Percentiles rank a stretch among this genome's conserved stretches.
Evolutionary conservation across 2,113 vertebrate genomes (phyloP).

Genomic region (Thamnaconus septentrionalis): DNA sequence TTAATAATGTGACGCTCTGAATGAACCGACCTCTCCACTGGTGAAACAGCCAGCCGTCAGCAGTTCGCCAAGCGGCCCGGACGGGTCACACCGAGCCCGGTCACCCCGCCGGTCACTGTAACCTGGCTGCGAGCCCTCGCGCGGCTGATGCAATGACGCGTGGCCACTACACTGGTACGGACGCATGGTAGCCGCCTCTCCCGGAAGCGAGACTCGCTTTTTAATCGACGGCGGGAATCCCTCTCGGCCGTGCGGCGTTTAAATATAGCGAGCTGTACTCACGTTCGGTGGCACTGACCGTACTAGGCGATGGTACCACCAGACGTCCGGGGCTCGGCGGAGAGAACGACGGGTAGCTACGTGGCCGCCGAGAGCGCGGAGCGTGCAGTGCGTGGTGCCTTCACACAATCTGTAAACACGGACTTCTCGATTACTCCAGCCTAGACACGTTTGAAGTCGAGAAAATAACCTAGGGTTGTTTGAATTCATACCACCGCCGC

Average conservation of each 20-base stretch:
- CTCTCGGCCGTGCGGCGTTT: too few relatives aligned
- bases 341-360: conserved; percentile 28
- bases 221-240: not conserved
- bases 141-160: conserved; percentile 56
- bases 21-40: too few relatives aligned
- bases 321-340: not conserved
- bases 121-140: too few relatives aligned
- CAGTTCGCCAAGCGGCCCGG: too few relatives aligned
- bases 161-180: not conserved
- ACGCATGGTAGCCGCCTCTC: not conserved
- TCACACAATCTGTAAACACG: not conserved
- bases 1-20: too few relatives aligned
- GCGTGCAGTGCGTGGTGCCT: conserved; percentile 29
- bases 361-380: conserved; percentile 18
- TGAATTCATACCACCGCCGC: too few relatives aligned
- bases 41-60: too few relatives aligned
- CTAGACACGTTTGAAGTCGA: too few relatives aligned
- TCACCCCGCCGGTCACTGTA: too few relatives aligned
- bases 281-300: not conserved
- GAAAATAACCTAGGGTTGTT: too few relatives aligned
- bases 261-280: not conserved
- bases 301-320: not conserved
- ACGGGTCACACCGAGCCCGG: too few relatives aligned
- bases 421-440: too few relatives aligned
- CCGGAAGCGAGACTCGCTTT: conserved; percentile 8